These are phyloP conservation scores for Myripristis murdjan DNA, from an alignment of 2,797 vertebrate species.

Conservation along the genomic window DNA sequence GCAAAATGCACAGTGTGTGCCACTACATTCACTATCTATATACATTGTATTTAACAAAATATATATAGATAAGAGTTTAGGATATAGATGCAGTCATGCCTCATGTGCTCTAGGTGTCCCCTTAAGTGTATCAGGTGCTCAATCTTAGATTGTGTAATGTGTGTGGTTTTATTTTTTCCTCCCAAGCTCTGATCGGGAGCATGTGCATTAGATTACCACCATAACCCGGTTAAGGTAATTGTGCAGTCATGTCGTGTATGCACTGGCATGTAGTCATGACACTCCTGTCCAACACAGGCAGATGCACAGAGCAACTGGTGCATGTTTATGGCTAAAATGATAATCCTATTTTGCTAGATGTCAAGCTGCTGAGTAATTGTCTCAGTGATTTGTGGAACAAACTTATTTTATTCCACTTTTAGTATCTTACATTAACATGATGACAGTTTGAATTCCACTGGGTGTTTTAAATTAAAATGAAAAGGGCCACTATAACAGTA, in stretches of 20 bases:
- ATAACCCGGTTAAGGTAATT: conserved; percentile 75
- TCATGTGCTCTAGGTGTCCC: background rate
- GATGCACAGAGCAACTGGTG: background rate
- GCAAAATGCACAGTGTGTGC: background rate
- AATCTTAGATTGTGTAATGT: conserved; percentile 34
- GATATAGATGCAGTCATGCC: background rate
- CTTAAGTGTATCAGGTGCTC: conserved; percentile 15
- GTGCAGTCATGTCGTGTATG: conserved; percentile 56
- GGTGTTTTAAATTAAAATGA: background rate
- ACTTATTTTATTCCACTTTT: background rate
- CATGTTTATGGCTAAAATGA: conserved; percentile 1
- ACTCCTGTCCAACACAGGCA: background rate
- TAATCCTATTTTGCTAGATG: background rate
- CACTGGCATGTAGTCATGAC: conserved; percentile 55
- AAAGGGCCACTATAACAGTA: background rate
- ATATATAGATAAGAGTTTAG: background rate
- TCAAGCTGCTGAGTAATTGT: background rate
- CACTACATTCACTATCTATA: background rate
- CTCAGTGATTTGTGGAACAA: background rate
- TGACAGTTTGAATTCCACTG: background rate
- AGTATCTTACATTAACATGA: background rate
- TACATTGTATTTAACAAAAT: background rate
- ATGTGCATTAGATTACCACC: conserved; percentile 73
- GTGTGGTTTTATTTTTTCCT: conserved; percentile 36
- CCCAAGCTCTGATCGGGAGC: conserved; percentile 59